phyloP scores from a whole-genome alignment of 2,797 vertebrate species.

The Salmo trutta region DNA sequence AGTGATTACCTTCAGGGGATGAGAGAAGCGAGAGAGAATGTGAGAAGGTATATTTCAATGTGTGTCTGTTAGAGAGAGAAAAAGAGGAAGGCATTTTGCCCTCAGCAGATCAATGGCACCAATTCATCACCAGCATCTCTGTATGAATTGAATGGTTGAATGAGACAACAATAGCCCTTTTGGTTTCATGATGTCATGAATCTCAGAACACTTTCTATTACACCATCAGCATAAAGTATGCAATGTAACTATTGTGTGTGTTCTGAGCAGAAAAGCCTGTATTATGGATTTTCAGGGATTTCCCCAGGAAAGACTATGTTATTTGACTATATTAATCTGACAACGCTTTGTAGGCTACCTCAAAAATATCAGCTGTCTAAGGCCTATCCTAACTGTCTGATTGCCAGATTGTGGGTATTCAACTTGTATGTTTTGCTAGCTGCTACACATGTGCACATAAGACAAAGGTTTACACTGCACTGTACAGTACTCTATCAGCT shows the following conservation, averaged over 20 bases:
- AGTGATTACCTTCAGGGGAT: conserved; percentile 50
- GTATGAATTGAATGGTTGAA: background rate
- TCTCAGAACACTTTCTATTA: background rate
- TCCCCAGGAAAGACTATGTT: conserved; percentile 37
- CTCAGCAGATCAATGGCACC: background rate
- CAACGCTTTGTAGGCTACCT: background rate
- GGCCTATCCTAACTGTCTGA: background rate
- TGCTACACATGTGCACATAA: background rate
- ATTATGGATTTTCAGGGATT: conserved; percentile 47
- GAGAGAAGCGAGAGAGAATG: conserved; percentile 41
- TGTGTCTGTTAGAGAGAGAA: background rate
- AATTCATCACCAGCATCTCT: background rate
- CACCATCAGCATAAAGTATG: background rate
- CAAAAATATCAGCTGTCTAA: background rate
- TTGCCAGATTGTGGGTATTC: background rate
- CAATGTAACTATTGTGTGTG: background rate
- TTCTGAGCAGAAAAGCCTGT: conserved; percentile 17
- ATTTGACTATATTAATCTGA: conserved; percentile 22
- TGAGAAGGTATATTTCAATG: conserved; percentile 10
- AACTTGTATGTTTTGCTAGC: background rate
- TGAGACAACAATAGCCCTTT: background rate
- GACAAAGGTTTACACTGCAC: background rate
- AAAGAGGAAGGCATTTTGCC: conserved; percentile 23
- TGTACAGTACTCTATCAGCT: background rate
- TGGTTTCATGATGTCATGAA: background rate